Conservation (phyloP, 1,140 invertebrate genomes). For the Alviniconcha marisindica region DNA sequence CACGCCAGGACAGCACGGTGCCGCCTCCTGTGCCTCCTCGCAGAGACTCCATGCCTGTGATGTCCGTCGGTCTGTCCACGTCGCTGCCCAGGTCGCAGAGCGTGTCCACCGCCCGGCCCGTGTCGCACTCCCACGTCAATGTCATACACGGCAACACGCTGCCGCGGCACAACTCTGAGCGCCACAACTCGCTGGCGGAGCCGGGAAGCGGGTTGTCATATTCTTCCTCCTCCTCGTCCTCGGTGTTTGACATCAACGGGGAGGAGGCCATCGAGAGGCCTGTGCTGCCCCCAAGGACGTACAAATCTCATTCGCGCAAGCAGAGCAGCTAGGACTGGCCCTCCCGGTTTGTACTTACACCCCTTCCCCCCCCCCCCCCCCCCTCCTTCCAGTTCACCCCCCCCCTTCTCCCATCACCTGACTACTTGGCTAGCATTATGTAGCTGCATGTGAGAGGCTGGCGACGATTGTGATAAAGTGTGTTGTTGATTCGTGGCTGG, state of each 20-base stretch:
- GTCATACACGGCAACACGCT: conserved; percentile 41
- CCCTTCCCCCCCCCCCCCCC: conserved; percentile 6
- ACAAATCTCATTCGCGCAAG: conserved; percentile 61
- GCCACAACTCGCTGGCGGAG: conserved; percentile 48
- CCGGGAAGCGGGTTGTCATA: conserved; percentile 26
- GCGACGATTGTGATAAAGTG: no score
- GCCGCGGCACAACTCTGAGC: conserved; percentile 57
- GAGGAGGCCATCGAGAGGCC: conserved; percentile 56
- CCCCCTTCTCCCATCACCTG: conserved; percentile 1
- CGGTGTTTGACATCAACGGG: conserved; percentile 56
- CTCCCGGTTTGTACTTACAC: not conserved
- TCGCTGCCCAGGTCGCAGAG: conserved; percentile 75
- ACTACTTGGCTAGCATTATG: not conserved
- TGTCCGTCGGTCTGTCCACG: conserved; percentile 71
- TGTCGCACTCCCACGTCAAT: conserved; percentile 39
- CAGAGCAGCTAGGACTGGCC: conserved; percentile 61
- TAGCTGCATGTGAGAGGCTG: no score
- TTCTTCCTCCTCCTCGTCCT: conserved; percentile 33
- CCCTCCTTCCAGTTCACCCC: not conserved
- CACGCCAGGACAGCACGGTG: conserved; percentile 63
- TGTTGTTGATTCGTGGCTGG: no score
- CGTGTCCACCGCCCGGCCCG: conserved; percentile 76
- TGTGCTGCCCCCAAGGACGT: conserved; percentile 68
- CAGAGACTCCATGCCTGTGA: conserved; percentile 71
- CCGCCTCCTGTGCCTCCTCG: conserved; percentile 76